Evolutionary conservation across 2,797 vertebrate species (phyloP).

Genomic region (Chaetophractus vellerosus): DNA sequence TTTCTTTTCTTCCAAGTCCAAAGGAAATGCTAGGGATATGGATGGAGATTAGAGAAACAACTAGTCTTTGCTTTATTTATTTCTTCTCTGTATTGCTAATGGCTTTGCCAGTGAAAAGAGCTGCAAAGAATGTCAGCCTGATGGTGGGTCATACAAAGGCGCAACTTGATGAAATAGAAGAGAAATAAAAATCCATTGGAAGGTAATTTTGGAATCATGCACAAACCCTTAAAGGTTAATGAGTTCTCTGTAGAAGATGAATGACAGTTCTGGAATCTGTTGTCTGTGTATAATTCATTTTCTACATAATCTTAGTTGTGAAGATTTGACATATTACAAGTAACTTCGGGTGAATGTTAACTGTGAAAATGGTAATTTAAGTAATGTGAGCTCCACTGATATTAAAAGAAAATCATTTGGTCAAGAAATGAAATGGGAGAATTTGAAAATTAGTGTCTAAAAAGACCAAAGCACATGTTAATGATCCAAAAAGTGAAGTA

Average conservation of each 20-base stretch:
- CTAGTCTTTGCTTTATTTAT: not conserved
- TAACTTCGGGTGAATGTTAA: conserved; percentile 78
- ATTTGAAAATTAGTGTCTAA: conserved; percentile 43
- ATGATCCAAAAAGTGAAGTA: not conserved
- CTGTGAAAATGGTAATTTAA: conserved; percentile 76
- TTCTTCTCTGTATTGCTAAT: not conserved
- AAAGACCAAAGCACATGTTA: not conserved
- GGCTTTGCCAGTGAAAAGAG: conserved; percentile 36
- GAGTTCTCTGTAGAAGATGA: conserved; percentile 79
- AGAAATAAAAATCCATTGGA: conserved; percentile 72
- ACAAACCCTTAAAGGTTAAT: conserved; percentile 84
- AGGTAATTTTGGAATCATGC: conserved; percentile 78
- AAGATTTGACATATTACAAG: conserved; percentile 73
- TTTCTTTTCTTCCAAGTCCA: not conserved
- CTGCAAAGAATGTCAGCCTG: conserved; percentile 38
- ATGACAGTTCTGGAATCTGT: conserved; percentile 77
- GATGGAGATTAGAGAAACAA: not conserved
- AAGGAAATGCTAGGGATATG: not conserved
- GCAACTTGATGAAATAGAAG: conserved; percentile 61
- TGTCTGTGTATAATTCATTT: conserved; percentile 77
- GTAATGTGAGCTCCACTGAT: conserved; percentile 56
- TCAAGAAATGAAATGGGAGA: conserved; percentile 60
- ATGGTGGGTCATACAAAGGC: not conserved
- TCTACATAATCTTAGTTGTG: conserved; percentile 73
- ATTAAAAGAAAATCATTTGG: conserved; percentile 76